Base-by-base conservation (phyloP, 2,797 vertebrate genomes). In the Eremophila alpestris region DNA sequence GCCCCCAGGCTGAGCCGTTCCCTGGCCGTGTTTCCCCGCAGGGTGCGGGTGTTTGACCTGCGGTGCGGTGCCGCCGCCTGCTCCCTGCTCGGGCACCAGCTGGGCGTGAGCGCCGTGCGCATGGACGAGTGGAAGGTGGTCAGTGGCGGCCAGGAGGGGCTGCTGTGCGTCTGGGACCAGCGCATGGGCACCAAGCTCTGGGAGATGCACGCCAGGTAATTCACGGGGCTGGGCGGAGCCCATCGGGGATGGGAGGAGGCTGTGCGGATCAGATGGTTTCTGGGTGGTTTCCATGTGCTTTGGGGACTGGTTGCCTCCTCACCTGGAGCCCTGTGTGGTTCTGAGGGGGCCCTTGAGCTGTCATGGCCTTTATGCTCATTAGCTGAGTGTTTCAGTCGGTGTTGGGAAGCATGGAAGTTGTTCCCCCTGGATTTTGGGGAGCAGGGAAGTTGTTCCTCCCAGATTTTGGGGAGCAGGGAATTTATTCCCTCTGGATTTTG, bases 91-190 rank as follows among this genome's bases (percentile, higher is more conserved):
- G 99, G 98, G 32, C 99, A 99, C 97, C 98, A 99, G 69, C 96
- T 99, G 46, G 99, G 99, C 0, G 99, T 99, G 89, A 98, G 98
- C 0, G 96, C 98, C 0, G 98, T 99, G 56, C 98, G 98, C 97
- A 98, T 98, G 74, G 99, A 99, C 1, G 99, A 99, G 95, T 99
- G 99, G 99, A 99, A 99, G 95, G 91, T 99, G 0, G 98, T 99
- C 93, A 99, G 99, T 2, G 99, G 99, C 2, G 99, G 99, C 13
- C 98, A 98, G 5, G 99, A 99, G 69, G 99, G 99, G 8, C 87
- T 99, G 97, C 98, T 99, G 78, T 99, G 98, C 0, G 98, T 99
- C 81, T 99, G 99, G 99, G 99, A 99, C 94, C 98, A 98, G 51
- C 51, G 59, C 24, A 74, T 34, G 81, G 81, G 4, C 51, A 11